A percentile compares a stretch with the other conserved stretches of the same genome.
Conservation (phyloP, 2,113 vertebrate species). For the Andinoacara biseriatus region DNA sequence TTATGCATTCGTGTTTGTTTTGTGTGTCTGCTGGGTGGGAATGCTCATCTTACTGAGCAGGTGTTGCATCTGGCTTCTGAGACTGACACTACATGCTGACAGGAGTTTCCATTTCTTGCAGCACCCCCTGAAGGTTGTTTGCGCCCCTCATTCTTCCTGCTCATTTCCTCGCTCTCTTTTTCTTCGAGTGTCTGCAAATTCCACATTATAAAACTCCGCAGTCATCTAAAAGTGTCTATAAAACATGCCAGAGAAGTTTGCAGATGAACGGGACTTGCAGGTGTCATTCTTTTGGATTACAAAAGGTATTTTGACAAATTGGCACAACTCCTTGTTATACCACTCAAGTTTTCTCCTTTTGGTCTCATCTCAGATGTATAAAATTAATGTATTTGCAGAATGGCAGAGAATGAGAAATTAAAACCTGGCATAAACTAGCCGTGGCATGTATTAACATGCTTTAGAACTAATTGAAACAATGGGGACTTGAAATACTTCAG, state of each 20-base stretch:
- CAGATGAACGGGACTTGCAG: not conserved
- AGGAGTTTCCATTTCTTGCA: conserved; percentile 29
- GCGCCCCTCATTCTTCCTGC: not conserved
- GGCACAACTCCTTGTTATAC: not conserved
- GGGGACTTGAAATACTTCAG: not conserved
- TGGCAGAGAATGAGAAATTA: conserved; percentile 3
- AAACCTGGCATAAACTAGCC: not conserved
- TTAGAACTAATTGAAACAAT: conserved; percentile 7
- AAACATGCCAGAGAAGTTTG: not conserved
- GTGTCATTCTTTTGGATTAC: not conserved
- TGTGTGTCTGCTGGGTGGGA: not conserved
- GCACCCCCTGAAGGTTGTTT: not conserved
- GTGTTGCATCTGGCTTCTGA: conserved; percentile 40
- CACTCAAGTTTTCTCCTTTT: not conserved
- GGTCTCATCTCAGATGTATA: not conserved
- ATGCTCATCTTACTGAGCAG: conserved; percentile 20
- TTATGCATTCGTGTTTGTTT: not conserved
- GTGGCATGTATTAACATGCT: not conserved
- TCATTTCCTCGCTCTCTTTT: not conserved
- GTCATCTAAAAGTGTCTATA: conserved; percentile 10
- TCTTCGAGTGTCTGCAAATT: not conserved
- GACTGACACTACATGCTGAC: conserved; percentile 41
- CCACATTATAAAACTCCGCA: not conserved
- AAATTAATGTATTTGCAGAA: not conserved
- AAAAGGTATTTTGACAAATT: not conserved